Evolutionary conservation across 1,140 invertebrate genomes (phyloP), one percentile per base, ranked within the genome.

Genomic region (Drosophila nebulosa): DNA sequence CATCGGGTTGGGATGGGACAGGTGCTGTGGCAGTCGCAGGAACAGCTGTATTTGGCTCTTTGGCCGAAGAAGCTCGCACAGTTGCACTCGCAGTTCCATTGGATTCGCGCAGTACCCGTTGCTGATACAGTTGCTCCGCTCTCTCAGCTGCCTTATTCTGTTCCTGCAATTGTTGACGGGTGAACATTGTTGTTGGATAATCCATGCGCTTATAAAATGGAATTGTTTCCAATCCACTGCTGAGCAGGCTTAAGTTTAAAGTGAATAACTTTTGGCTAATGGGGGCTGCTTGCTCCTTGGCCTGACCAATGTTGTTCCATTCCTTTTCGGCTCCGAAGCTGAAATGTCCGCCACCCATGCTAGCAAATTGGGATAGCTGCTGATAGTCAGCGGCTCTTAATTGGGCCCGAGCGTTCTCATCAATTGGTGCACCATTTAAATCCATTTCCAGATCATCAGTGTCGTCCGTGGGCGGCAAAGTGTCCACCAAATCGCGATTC

Each of bases 141-240:
- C 51, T 59, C 30, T 91, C 90, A 0, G 90, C 90, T 16, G 79
- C 75, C 58, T 85, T 69, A 22, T 85, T 80, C 51, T 91, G 90
- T 3, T 64, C 64, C 0, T 61, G 14, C 2, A 91, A 59, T 55
- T 91, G 81, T 2, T 74, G 66, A 16, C 74, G 74, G 0, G 78
- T 89, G 42, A 91, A 91, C 80, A 90, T 66, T 0, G 52, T 50
- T 0, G 78, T 57, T 0, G 79, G 22, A 66, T 90, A 91, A 36
- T 91, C 90, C 90, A 91, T 91, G 22, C 90, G 90, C 57, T 91
- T 91, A 68, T 91, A 84, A 22, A 91, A 91, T 0, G 90, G 90
- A 24, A 91, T 91, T 5, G 90, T 91, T 52, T 90, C 80, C 5
- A 91, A 62, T 4, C 90, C 90, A 3, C 62, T 67, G 36, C 80